Conservation (phyloP, 2,797 vertebrate genomes). For the Enteromius mattozi region DNA sequence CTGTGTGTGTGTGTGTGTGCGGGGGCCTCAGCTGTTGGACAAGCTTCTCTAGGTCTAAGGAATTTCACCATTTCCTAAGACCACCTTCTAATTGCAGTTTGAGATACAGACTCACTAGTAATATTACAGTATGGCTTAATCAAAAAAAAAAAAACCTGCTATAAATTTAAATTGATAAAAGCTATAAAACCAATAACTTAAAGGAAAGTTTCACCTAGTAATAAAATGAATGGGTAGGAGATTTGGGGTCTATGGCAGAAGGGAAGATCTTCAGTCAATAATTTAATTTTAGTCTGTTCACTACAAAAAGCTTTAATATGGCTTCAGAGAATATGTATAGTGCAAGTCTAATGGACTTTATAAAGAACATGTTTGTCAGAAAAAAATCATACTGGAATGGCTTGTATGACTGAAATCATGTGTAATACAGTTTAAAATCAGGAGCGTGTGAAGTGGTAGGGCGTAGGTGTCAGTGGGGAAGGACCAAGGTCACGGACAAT, state of each 20-base stretch:
- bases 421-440: conserved; percentile 26
- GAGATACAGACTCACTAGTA: not conserved
- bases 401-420: not conserved
- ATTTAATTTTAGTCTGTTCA: not conserved
- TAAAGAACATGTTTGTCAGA: not conserved
- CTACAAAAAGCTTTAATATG: not conserved
- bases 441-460: conserved; percentile 68
- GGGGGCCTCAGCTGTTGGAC: not conserved
- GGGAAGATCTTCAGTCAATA: not conserved
- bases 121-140: not conserved
- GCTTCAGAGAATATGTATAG: not conserved
- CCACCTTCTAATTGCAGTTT: not conserved
- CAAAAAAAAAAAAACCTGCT: not conserved
- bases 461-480: conserved; percentile 66
- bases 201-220: not conserved
- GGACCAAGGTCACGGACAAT: conserved; percentile 88
- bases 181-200: not conserved
- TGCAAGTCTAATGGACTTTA: not conserved
- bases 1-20: not conserved
- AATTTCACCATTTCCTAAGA: conserved; percentile 23
- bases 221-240: not conserved
- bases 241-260: not conserved
- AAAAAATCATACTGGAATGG: not conserved
- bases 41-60: conserved; percentile 8
- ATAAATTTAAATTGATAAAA: not conserved